Evolutionary conservation across 1,140 invertebrate species (phyloP).

Genomic region (Psilanteris sp.): DNA sequence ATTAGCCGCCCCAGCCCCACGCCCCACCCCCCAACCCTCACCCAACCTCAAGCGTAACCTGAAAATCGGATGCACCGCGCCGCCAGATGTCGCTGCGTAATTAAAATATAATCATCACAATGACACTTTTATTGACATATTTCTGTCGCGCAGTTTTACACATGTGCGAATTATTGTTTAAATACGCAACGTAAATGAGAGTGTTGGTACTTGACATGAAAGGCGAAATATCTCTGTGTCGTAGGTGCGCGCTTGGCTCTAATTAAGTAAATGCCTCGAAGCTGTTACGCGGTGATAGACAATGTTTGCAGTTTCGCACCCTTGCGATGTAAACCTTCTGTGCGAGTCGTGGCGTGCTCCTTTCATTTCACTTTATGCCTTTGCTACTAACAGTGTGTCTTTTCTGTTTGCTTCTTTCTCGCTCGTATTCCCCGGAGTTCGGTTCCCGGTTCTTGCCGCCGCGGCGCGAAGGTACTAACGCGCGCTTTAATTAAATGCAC

Average conservation of each 20-base stretch:
- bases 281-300: constrained; percentile 64
- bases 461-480: constrained; percentile 47
- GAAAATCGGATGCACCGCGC: too few relatives aligned
- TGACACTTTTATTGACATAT: constrained; percentile 13
- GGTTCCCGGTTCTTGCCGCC: constrained; percentile 53
- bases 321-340: constrained; percentile 58
- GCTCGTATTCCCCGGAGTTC: constrained; percentile 49
- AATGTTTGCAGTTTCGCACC: constrained; percentile 69
- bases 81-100: too few relatives aligned
- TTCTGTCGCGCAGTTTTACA: constrained; percentile 18
- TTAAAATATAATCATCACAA: constrained; percentile 1
- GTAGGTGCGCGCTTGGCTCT: constrained; percentile 63
- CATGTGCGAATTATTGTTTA: constrained; percentile 34
- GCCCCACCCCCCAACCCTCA: too few relatives aligned
- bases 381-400: constrained; percentile 36
- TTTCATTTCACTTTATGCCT: constrained; percentile 45
- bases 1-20: too few relatives aligned
- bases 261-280: constrained; percentile 69
- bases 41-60: too few relatives aligned
- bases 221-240: constrained; percentile 52
- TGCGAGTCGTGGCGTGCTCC: constrained; percentile 34
- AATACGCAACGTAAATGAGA: constrained; percentile 41
- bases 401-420: constrained; percentile 43
- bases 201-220: constrained; percentile 57
- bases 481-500: constrained; percentile 67